phyloP scores from a whole-genome alignment of 2,888 invertebrate species.

The Plebejus anna region DNA sequence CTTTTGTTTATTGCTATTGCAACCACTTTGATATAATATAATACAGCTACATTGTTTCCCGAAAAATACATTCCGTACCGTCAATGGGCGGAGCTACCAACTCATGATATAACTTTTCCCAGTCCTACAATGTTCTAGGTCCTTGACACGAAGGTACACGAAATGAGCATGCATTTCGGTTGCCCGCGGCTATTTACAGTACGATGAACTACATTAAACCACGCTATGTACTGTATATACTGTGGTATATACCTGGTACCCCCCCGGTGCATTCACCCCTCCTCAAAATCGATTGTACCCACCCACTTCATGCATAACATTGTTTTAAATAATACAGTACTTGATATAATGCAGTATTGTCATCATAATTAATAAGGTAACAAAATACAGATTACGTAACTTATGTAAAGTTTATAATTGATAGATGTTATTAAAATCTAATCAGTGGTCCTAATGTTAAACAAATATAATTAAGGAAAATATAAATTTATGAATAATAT shows the following conservation, averaged over 20 bases:
- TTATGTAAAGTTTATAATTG: background rate
- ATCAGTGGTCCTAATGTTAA: no score
- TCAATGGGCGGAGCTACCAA: background rate
- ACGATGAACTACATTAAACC: conserved; percentile 44
- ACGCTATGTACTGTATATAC: conserved; percentile 31
- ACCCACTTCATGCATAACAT: background rate
- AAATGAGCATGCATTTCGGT: background rate
- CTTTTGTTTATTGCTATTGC: no score
- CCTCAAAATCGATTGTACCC: conserved; percentile 6
- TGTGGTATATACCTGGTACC: conserved; percentile 33
- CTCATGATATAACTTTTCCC: background rate
- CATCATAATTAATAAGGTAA: background rate
- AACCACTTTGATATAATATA: no score
- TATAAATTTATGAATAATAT: no score
- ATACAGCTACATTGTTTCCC: no score
- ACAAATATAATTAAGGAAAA: no score
- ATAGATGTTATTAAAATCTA: no score
- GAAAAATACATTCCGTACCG: background rate
- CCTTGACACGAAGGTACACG: conserved; percentile 11
- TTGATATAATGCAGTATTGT: background rate
- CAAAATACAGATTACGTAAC: background rate
- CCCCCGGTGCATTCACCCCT: conserved; percentile 55
- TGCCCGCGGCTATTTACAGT: conserved; percentile 34
- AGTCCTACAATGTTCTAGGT: background rate
- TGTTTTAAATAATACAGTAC: background rate